Base-by-base conservation (phyloP, 2,888 invertebrate species). In the Dione vanillae region DNA sequence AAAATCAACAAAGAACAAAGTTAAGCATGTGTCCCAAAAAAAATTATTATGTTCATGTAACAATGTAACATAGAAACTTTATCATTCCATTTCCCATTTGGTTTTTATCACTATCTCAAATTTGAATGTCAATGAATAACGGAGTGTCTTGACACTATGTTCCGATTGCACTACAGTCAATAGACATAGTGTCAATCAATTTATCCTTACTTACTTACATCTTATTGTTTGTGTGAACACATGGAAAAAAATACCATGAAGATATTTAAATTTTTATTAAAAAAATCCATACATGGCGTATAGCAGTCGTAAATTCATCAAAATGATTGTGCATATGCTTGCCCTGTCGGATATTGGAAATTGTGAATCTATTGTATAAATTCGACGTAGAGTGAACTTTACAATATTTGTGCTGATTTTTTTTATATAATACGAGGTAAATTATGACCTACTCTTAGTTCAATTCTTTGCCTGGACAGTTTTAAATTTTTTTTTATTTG, bases 251-350 rank as follows among this genome's bases (percentile, higher is more conserved):
- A 11, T 56, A 37, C 37, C 56, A 14, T 40, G 16, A 16, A 11
- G 12, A 6, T 16, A 19, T 40, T 19, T 16, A 11, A 40, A 6
- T 16, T 56, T 40, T 37, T 20, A 6, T 49, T 56, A 16, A 35
- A n/a, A n/a, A 10, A 54, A 7, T 5, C 10, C 51, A 51, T 51
- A n/a, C 54, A 11, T 56, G 3, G 27, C 27, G 14, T 35, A 14
- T 8, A 27, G n/a, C 56, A 56, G 37, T 40, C 56, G 16, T 56
- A 56, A 56, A 56, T 56, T 37, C 56, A 40, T 56, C 56, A 56
- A 56, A 56, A 56, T 56, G 37, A 56, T 40, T 56, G 56, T 56
- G 16, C 56, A 56, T 19, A 56, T 56, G 56, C 56, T 56, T 37
- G 16, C 37, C 37, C 56, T 16, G 7, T 16, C 56, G 56, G 37